These are phyloP conservation scores for Orbicella faveolata DNA, from an alignment of 64 coral and sea anemone species.

Conservation along the genomic window DNA sequence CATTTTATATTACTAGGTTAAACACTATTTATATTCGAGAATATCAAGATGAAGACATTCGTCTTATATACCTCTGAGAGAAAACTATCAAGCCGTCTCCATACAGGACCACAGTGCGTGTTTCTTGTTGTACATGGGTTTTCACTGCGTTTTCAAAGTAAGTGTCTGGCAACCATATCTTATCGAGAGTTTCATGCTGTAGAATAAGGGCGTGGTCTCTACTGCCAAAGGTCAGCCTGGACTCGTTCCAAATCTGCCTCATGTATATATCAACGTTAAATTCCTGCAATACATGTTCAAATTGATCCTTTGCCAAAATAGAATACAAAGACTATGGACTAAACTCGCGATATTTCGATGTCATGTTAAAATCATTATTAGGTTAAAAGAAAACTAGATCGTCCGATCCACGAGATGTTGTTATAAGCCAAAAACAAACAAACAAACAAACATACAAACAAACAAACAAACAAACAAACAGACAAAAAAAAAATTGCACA, in stretches of 20 bases:
- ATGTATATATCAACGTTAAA: slow-evolving; percentile 6
- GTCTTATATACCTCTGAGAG: slow-evolving; percentile 6
- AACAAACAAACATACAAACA: too few species aligned
- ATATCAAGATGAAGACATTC: too few species aligned
- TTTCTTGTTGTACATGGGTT: not conserved
- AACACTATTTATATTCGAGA: too few species aligned
- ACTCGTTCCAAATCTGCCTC: slow-evolving; percentile 12
- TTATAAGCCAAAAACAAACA: too few species aligned
- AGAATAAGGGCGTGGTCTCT: not conserved
- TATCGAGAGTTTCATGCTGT: not conserved
- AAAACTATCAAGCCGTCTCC: slow-evolving; percentile 28
- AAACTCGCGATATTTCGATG: too few species aligned
- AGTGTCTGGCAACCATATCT: slow-evolving; percentile 10
- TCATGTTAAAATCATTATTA: too few species aligned
- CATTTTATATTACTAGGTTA: too few species aligned
- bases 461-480: too few species aligned
- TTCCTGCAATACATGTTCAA: not conserved
- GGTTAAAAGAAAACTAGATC: too few species aligned
- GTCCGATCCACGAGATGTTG: too few species aligned
- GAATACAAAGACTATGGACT: too few species aligned
- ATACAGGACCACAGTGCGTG: not conserved
- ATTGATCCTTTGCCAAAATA: not conserved
- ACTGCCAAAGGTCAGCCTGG: slow-evolving; percentile 1
- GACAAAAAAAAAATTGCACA: too few species aligned
- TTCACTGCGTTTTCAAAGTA: slow-evolving; percentile 29